phyloP scores from a whole-genome alignment of 2,113 vertebrate genomes.

The Hystrix brachyura region DNA sequence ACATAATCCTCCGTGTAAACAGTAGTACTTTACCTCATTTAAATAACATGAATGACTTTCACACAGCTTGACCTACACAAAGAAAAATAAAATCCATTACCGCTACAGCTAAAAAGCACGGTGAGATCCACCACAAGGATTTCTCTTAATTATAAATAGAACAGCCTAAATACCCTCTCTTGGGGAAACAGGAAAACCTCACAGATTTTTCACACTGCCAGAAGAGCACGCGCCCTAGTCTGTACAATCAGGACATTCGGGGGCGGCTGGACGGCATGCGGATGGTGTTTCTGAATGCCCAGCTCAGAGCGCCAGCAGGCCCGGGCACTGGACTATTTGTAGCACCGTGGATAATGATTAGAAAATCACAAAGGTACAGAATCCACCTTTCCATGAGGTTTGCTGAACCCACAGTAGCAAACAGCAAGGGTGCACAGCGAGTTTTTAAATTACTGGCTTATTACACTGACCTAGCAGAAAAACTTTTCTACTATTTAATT shows the following conservation, averaged over 20 bases:
- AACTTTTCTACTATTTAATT: conserved; percentile 12
- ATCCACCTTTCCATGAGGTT: conserved; percentile 19
- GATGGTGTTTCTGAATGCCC: conserved; percentile 28
- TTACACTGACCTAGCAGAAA: conserved; percentile 30
- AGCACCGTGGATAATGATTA: conserved; percentile 72
- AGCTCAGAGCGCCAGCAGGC: not conserved
- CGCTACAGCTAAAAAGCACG: conserved; percentile 81
- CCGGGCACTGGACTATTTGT: not conserved
- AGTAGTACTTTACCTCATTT: conserved; percentile 86
- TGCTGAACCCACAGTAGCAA: conserved; percentile 30
- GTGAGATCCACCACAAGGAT: conserved; percentile 79
- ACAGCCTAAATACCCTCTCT: conserved; percentile 73
- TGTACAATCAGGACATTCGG: conserved; percentile 43
- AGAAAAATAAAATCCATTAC: conserved; percentile 77
- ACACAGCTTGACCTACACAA: conserved; percentile 79
- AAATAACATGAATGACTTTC: conserved; percentile 85
- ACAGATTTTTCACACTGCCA: conserved; percentile 77
- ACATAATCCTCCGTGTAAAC: conserved; percentile 88
- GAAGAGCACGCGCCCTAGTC: conserved; percentile 75
- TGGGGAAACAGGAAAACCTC: conserved; percentile 77
- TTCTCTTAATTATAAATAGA: conserved; percentile 81
- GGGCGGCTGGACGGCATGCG: too few relatives aligned
- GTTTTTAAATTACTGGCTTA: conserved; percentile 39
- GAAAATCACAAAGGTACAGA: conserved; percentile 55
- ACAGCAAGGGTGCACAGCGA: conserved; percentile 55